A percentile compares a stretch with the other conserved stretches of the same genome.
Evolutionary conservation across 2,113 vertebrate genomes (phyloP).

Genomic region (Lampris megalopsis): DNA sequence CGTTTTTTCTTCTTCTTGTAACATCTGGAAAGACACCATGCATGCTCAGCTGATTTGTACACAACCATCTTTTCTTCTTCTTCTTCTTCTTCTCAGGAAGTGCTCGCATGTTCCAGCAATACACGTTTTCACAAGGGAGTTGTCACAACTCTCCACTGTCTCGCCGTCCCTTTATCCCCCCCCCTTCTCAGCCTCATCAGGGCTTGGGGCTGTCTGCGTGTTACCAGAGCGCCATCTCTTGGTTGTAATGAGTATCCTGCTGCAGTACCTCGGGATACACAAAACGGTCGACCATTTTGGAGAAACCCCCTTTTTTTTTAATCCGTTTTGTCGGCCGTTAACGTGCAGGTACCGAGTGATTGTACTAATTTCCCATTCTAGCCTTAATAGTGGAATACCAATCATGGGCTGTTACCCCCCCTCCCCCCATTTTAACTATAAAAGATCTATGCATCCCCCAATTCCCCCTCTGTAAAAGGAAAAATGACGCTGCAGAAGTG

Average conservation of each 20-base stretch:
- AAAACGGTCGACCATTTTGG: slow-evolving; percentile 68
- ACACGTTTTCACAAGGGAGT: too few species aligned
- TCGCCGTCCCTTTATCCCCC: background rate
- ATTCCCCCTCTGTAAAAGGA: background rate
- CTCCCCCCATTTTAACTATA: too few species aligned
- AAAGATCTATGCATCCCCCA: background rate
- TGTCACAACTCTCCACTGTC: background rate
- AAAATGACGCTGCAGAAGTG: slow-evolving; percentile 11
- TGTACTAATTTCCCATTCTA: slow-evolving; percentile 37
- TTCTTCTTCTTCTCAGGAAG: too few species aligned
- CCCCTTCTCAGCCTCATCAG: background rate
- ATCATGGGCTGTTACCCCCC: too few species aligned
- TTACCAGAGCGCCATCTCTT: slow-evolving; percentile 80
- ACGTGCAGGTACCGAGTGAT: slow-evolving; percentile 36
- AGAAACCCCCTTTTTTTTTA: slow-evolving; percentile 63
- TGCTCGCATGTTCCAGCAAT: too few species aligned
- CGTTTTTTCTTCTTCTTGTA: too few species aligned
- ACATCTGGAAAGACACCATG: too few species aligned
- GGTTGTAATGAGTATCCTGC: slow-evolving; percentile 33
- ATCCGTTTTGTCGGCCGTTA: slow-evolving; percentile 68
- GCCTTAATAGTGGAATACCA: too few species aligned
- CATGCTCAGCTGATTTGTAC: too few species aligned
- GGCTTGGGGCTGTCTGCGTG: slow-evolving; percentile 43
- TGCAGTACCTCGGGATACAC: slow-evolving; percentile 46
- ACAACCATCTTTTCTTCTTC: too few species aligned